phyloP scores from a whole-genome alignment of 2,797 vertebrate species.

The Smutsia temminckii region DNA sequence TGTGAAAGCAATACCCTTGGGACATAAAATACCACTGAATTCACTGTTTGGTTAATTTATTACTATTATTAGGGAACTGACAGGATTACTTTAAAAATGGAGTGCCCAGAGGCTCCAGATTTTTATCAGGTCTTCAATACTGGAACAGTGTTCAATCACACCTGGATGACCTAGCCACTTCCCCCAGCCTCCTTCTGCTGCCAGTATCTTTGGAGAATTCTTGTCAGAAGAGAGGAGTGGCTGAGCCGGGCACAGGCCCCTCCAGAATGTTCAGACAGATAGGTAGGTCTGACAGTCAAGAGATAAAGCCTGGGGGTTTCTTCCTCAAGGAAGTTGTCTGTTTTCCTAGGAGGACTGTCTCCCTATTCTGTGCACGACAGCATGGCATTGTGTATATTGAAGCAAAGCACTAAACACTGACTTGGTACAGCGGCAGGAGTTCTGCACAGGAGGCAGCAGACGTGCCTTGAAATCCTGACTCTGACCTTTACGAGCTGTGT shows the following conservation, averaged over 20 bases:
- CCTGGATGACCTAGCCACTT: not conserved
- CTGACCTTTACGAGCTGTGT: not conserved
- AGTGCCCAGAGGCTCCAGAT: conserved; percentile 68
- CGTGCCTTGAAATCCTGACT: conserved; percentile 12
- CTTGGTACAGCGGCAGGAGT: not conserved
- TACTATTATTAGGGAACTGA: conserved; percentile 79
- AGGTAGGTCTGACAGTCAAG: conserved; percentile 76
- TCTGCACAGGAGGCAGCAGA: not conserved
- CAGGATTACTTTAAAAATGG: conserved; percentile 76
- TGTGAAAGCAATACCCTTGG: conserved; percentile 71
- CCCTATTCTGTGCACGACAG: conserved; percentile 73
- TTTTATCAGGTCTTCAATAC: conserved; percentile 74
- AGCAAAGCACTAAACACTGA: not conserved
- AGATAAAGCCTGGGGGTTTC: conserved; percentile 77
- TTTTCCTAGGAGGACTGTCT: conserved; percentile 74
- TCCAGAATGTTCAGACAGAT: conserved; percentile 59
- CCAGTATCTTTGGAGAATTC: conserved; percentile 35
- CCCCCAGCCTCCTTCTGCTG: not conserved
- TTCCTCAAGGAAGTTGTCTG: conserved; percentile 67
- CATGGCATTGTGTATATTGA: conserved; percentile 64
- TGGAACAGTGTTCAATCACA: conserved; percentile 52
- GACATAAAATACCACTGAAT: conserved; percentile 78
- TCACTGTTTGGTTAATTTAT: conserved; percentile 80
- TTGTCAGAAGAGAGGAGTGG: not conserved
- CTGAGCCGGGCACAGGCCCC: not conserved